A percentile compares a stretch with the other conserved stretches of the same genome.
These are phyloP conservation scores for Myzus persicae DNA, from an alignment of 1,140 invertebrate species.

Conservation along the genomic window DNA sequence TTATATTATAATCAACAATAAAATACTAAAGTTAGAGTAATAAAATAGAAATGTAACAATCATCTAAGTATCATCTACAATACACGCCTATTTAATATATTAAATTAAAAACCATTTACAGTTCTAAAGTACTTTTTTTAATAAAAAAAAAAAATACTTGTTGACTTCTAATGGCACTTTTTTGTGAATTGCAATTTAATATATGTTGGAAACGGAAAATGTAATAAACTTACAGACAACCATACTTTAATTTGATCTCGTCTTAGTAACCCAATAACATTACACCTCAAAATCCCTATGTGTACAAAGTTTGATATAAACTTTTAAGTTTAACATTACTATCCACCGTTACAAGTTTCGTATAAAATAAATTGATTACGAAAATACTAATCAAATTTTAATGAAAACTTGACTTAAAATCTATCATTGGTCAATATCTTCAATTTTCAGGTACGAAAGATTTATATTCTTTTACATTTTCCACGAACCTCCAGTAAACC, in stretches of 20 bases:
- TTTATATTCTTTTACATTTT: background rate
- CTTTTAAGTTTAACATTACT: background rate
- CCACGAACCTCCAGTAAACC: background rate
- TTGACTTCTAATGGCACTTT: background rate
- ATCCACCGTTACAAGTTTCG: background rate
- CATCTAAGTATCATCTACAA: background rate
- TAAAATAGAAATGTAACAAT: background rate
- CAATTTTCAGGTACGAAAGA: too few relatives aligned
- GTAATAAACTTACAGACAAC: background rate
- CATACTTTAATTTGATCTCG: slow-evolving; percentile 20
- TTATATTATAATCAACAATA: background rate
- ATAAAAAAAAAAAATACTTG: background rate
- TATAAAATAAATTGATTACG: background rate
- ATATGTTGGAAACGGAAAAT: background rate
- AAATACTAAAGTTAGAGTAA: too few relatives aligned
- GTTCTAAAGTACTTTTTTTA: background rate
- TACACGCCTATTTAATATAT: background rate
- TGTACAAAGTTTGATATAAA: slow-evolving; percentile 7
- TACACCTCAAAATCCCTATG: background rate
- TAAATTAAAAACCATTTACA: background rate
- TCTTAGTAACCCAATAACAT: background rate
- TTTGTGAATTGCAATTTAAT: background rate
- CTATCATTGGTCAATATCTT: background rate
- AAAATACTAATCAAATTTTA: background rate
- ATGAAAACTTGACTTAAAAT: background rate